These are phyloP conservation scores for Odontophorus gujanensis DNA, from an alignment of 2,113 vertebrate genomes.

Conservation along the genomic window DNA sequence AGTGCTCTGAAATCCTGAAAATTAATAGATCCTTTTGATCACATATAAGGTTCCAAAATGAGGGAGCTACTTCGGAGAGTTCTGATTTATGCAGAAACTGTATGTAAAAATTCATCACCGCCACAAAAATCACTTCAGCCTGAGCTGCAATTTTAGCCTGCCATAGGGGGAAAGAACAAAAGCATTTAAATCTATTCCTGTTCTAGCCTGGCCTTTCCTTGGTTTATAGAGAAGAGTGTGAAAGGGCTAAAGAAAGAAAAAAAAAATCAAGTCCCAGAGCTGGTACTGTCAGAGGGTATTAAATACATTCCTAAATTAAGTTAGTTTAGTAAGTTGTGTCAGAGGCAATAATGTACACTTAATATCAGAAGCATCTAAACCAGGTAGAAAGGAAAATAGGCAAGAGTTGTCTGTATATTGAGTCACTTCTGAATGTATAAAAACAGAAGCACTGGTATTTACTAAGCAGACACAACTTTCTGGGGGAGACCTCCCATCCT, in stretches of 20 bases:
- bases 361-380: accelerated
- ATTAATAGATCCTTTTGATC: background rate
- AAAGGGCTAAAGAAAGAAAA: background rate
- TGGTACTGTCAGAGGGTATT: no score
- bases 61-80: background rate
- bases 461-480: background rate
- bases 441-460: accelerated
- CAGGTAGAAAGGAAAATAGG: background rate
- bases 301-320: accelerated
- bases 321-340: background rate
- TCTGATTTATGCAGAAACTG: background rate
- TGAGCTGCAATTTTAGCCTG: background rate
- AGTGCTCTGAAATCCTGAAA: background rate
- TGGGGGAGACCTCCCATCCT: no score
- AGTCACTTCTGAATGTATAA: accelerated
- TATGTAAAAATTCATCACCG: accelerated
- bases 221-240: background rate
- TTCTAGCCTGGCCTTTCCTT: accelerated
- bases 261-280: background rate
- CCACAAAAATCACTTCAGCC: background rate
- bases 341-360: background rate
- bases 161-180: background rate
- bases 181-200: background rate
- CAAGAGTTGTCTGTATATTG: accelerated
- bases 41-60: accelerated